Conservation (phyloP, 2,888 invertebrate genomes). For the Cantharis rufa region DNA sequence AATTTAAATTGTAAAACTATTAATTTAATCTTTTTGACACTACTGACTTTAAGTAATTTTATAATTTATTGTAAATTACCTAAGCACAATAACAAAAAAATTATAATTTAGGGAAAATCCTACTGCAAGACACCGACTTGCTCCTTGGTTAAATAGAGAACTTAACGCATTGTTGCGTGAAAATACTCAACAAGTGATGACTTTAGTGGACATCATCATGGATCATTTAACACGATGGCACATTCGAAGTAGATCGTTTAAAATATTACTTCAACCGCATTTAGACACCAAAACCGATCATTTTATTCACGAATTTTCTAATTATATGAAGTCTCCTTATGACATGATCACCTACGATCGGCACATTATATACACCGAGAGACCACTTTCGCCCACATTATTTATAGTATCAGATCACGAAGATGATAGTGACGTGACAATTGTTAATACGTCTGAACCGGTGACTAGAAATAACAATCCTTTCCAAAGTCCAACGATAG, state of each 20-base stretch:
- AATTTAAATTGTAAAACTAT: too few species aligned
- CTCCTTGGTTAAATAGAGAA: conserved; percentile 89
- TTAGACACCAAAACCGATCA: conserved; percentile 77
- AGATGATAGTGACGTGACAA: conserved; percentile 51
- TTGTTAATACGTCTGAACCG: conserved; percentile 40
- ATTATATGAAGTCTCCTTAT: conserved; percentile 84
- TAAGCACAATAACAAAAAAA: background rate
- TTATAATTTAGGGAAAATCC: conserved; percentile 68
- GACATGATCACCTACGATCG: conserved; percentile 85
- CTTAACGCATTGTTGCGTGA: conserved; percentile 74
- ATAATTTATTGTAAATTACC: background rate
- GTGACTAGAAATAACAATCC: conserved; percentile 27
- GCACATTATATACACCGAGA: conserved; percentile 66
- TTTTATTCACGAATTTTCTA: conserved; percentile 87
- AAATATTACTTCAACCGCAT: conserved; percentile 68
- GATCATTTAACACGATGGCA: conserved; percentile 70
- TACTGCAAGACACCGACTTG: conserved; percentile 78
- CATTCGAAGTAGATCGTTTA: conserved; percentile 71
- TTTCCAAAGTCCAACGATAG: conserved; percentile 33
- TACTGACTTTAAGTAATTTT: too few species aligned
- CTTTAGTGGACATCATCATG: conserved; percentile 69
- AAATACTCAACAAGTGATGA: conserved; percentile 66
- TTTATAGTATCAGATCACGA: conserved; percentile 45
- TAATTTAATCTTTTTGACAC: too few species aligned
- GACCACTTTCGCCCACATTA: conserved; percentile 35